Conservation (phyloP, 1,140 invertebrate species). For the Temnothorax nylanderi region DNA sequence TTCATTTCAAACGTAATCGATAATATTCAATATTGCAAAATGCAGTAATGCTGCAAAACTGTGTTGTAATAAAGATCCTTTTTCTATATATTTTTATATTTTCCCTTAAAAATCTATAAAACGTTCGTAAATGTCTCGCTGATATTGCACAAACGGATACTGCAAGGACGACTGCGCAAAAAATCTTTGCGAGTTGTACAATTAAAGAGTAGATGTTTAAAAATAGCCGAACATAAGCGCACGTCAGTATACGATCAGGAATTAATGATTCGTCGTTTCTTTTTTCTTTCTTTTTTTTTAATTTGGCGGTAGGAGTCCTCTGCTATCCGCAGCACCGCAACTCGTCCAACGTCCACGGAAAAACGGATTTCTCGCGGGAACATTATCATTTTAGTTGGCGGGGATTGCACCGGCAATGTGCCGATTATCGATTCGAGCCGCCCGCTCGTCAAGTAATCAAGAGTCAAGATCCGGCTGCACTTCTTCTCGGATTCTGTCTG, state of each 20-base stretch:
- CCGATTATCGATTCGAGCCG: constrained; percentile 69
- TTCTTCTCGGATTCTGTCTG: constrained; percentile 19
- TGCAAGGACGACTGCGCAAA: not conserved
- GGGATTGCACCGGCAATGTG: constrained; percentile 55
- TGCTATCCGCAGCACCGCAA: not conserved
- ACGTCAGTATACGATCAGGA: not conserved
- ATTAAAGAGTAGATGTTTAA: not conserved
- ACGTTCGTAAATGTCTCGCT: not conserved
- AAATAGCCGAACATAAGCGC: not conserved
- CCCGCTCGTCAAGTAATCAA: constrained; percentile 70
- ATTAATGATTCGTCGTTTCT: not conserved
- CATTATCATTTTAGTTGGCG: constrained; percentile 68
- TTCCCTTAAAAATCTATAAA: not conserved
- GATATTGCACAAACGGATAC: not conserved
- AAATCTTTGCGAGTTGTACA: not conserved
- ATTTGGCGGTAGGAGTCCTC: not conserved
- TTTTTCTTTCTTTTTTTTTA: not conserved
- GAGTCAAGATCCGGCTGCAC: constrained; percentile 27
- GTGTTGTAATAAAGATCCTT: not conserved
- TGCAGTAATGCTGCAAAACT: not conserved
- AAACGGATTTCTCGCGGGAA: constrained; percentile 64
- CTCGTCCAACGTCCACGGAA: constrained; percentile 3
- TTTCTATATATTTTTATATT: not conserved
- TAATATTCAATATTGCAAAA: not conserved
- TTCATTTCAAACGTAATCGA: not conserved